Percentiles rank a stretch among this genome's conserved stretches.
These are phyloP conservation scores for Propithecus deckenii DNA, from an alignment of 2,797 vertebrate genomes.

Conservation along the genomic window DNA sequence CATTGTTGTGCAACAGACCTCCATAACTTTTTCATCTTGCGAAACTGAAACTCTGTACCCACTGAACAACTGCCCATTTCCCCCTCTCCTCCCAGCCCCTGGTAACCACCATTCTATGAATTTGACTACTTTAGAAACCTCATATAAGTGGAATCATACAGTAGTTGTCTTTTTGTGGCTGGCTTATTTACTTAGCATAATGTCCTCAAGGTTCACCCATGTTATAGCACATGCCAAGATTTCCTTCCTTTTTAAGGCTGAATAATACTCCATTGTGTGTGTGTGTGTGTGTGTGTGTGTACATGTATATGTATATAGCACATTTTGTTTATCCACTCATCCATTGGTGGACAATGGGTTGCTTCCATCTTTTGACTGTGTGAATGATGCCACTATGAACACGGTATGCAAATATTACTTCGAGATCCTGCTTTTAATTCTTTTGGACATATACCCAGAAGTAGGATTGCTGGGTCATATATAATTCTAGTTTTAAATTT, in stretches of 20 bases:
- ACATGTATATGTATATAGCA: neutral
- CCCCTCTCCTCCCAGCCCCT: neutral
- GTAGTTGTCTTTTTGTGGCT: neutral
- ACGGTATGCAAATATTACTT: neutral
- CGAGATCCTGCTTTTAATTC: neutral
- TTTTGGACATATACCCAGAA: neutral
- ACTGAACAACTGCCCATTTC: neutral
- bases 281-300: neutral
- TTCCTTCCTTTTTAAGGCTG: neutral
- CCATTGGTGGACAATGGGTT: neutral
- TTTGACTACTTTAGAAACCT: neutral
- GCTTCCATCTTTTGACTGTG: neutral
- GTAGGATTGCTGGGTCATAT: neutral
- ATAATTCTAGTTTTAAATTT: neutral
- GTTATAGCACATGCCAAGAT: neutral
- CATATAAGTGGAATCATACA: neutral
- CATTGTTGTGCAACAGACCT: neutral
- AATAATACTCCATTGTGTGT: neutral
- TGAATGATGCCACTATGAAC: neutral
- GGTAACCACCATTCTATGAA: neutral
- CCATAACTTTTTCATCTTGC: neutral
- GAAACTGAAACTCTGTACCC: constrained; percentile 22
- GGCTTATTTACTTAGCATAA: neutral
- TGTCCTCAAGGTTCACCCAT: neutral
- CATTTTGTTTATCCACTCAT: neutral